Evolutionary conservation across 2,888 invertebrate species (phyloP).

Genomic region (Dynastes maya): DNA sequence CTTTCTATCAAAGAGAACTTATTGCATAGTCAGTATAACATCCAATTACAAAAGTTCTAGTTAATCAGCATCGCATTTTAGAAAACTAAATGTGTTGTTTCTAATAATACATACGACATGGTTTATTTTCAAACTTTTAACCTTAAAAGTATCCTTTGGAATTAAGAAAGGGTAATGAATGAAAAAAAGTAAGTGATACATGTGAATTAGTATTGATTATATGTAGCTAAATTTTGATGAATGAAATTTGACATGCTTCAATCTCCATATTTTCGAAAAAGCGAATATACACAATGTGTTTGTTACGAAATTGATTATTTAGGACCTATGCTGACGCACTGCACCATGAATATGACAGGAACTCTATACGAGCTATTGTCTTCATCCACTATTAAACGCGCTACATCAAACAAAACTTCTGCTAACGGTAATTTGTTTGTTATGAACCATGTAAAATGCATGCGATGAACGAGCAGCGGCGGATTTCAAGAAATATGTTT

Average conservation of each 20-base stretch:
- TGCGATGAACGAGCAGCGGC: neutral
- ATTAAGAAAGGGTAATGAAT: too few species aligned
- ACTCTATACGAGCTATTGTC: constrained; percentile 26
- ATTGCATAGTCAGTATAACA: neutral
- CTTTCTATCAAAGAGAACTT: neutral
- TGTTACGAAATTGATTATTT: constrained; percentile 17
- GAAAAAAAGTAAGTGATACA: too few species aligned
- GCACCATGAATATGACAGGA: constrained; percentile 22
- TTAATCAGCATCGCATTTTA: neutral
- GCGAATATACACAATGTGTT: neutral
- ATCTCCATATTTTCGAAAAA: too few species aligned
- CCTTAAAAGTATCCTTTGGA: too few species aligned
- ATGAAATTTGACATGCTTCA: too few species aligned
- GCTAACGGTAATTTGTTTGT: constrained; percentile 12
- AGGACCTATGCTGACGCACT: constrained; percentile 10
- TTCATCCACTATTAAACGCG: neutral
- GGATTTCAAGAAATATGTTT: constrained; percentile 2
- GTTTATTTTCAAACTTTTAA: too few species aligned
- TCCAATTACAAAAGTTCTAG: neutral
- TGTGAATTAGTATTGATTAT: too few species aligned
- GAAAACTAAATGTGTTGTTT: neutral
- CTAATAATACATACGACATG: too few species aligned
- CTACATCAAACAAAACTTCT: constrained; percentile 7
- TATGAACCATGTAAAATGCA: neutral
- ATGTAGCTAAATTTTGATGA: too few species aligned